Evolutionary conservation across 2,797 vertebrate species (phyloP).

Genomic region (Manis pentadactyla): DNA sequence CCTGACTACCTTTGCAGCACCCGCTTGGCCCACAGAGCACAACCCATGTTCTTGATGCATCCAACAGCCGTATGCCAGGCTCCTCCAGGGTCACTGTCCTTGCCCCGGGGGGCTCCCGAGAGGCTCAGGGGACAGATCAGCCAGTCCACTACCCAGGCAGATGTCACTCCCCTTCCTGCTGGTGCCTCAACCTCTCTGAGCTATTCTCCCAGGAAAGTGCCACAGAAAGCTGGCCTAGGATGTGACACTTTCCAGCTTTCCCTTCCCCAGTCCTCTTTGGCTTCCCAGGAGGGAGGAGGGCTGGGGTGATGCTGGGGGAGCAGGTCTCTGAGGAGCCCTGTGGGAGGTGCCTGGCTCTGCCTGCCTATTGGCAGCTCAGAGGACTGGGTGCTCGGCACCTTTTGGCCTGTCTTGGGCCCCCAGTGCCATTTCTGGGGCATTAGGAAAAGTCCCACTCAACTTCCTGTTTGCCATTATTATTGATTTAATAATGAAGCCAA

Average conservation of each 20-base stretch:
- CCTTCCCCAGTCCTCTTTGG: not conserved
- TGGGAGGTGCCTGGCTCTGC: not conserved
- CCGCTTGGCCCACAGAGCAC: not conserved
- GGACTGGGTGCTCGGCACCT: not conserved
- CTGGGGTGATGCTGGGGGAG: not conserved
- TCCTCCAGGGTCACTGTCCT: not conserved
- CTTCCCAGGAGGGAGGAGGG: not conserved
- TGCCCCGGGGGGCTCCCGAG: not conserved
- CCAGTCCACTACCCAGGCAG: not conserved
- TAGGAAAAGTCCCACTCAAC: not conserved
- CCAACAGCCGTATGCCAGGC: not conserved
- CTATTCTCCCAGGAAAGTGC: not conserved
- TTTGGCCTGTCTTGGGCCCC: not conserved
- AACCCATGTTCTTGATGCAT: not conserved
- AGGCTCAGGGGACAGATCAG: not conserved
- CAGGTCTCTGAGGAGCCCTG: not conserved
- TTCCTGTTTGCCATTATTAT: not conserved
- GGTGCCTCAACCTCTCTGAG: not conserved
- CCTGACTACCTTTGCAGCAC: not conserved
- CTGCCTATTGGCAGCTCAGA: not conserved
- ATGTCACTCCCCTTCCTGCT: not conserved
- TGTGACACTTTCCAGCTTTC: accelerated
- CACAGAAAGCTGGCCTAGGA: not conserved
- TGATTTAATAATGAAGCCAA: not conserved
- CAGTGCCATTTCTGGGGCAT: not conserved